Conservation (phyloP, 2,797 vertebrate species). For the Chiloscyllium punctatum region DNA sequence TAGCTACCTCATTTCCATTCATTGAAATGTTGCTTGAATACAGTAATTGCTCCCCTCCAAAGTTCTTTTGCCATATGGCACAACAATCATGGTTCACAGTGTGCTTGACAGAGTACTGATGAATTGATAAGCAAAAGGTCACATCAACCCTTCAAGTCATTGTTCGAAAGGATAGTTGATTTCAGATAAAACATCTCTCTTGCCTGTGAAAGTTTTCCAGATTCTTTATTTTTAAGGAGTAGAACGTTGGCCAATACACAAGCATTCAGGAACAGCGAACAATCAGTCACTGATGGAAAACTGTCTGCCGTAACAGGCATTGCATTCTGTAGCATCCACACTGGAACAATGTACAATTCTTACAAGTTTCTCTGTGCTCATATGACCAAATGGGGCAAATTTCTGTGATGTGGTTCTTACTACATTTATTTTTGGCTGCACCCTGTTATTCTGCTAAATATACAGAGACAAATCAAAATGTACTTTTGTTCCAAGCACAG, state of each 20-base stretch:
- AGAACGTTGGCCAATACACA: neutral
- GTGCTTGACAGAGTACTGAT: neutral
- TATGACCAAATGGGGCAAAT: neutral
- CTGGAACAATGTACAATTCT: neutral
- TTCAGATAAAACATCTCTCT: slow-evolving; percentile 13
- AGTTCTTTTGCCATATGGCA: neutral
- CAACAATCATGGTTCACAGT: neutral
- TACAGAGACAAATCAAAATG: neutral
- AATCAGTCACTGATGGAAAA: neutral
- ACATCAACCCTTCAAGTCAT: slow-evolving; percentile 17
- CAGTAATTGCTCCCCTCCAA: neutral
- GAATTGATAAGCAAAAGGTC: slow-evolving; percentile 16
- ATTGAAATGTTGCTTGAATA: slow-evolving; percentile 24
- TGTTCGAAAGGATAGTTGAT: neutral
- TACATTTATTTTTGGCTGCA: neutral
- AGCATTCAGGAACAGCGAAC: neutral
- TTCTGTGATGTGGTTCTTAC: neutral
- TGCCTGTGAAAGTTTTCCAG: neutral
- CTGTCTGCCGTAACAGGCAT: neutral
- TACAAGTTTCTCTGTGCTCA: neutral
- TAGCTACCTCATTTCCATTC: neutral
- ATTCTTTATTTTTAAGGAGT: neutral
- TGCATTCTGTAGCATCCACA: neutral
- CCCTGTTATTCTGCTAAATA: neutral
- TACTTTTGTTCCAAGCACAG: neutral